Evolutionary conservation across 2,113 vertebrate species (phyloP).

Genomic region (Bufo gargarizans): DNA sequence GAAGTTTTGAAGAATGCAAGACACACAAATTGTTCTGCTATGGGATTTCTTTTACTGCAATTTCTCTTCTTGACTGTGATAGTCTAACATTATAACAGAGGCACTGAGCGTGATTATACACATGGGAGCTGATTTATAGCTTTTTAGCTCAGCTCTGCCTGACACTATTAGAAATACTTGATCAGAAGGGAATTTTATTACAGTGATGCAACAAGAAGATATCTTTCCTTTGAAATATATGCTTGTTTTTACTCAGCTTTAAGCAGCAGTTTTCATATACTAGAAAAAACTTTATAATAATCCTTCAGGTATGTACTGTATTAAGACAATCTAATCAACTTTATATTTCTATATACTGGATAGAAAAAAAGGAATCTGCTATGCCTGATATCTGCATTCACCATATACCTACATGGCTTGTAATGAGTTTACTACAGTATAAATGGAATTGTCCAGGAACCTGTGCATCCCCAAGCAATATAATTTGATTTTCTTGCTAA

Average conservation of each 20-base stretch:
- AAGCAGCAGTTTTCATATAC: background rate
- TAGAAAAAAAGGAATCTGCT: background rate
- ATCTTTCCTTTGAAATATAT: conserved; percentile 11
- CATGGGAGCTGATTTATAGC: conserved; percentile 36
- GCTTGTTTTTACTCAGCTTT: background rate
- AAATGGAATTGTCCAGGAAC: background rate
- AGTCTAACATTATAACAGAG: conserved; percentile 50
- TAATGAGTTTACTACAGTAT: background rate
- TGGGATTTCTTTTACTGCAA: conserved; percentile 47
- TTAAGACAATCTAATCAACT: background rate
- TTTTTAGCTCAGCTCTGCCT: conserved; percentile 37
- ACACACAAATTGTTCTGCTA: conserved; percentile 39
- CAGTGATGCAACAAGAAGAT: background rate
- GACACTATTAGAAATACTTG: conserved; percentile 36
- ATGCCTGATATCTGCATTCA: background rate
- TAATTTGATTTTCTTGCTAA: background rate
- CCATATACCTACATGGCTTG: background rate
- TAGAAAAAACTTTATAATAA: background rate
- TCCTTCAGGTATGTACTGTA: background rate
- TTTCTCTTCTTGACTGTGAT: conserved; percentile 47
- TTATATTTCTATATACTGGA: background rate
- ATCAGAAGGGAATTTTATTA: conserved; percentile 16
- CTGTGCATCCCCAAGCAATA: background rate
- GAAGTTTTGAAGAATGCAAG: conserved; percentile 44
- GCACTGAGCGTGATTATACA: conserved; percentile 41